Evolutionary conservation across 2,797 vertebrate species (phyloP), one percentile per base, ranked within the genome.

Genomic region (Sitta carolinensis): DNA sequence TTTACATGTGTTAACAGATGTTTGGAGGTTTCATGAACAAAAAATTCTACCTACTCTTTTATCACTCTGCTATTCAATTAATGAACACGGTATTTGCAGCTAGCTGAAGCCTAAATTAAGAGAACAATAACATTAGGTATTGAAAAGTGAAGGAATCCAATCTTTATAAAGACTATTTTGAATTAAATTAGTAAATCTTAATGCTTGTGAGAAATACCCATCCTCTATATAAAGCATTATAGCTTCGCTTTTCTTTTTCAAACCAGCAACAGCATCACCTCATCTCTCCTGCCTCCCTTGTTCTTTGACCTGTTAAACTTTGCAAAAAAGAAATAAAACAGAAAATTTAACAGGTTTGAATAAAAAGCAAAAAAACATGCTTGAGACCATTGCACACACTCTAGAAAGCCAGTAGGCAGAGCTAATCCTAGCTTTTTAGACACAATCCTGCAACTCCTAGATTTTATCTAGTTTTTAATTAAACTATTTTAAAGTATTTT

Each of bases 381-480:
- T 29, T 62, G 29, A 87, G 48, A 86, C 14, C 15, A 3, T 43
- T 90, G 91, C 25, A 88, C 10, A 70, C 7, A 48, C 59, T 52
- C 50, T 3, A 84, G 45, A 34, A 91, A 89, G 48, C 25, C 77
- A 75, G 72, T 15, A 95, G 51, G 27, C 63, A 93, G 67, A 86
- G 74, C 42, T 47, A 63, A 50, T 87, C 70, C 55, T 61, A 61
- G 61, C 18, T 84, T 91, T 91, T 90, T 47, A 59, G 54, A 67
- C 51, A 87, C 34, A 62, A 63, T 45, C 87, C 19, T 48, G 64
- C 48, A 92, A 76, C 11, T 50, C 25, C 50, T 79, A 95, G 88
- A 94, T 95, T 93, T 95, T 87, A 94, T 91, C 85, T 84, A 25
- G 7, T 77, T 89, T 92, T 96, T 36, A 36, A 36, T 36, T 36